Evolutionary conservation across 2,888 invertebrate species (phyloP).

Genomic region (Meta bourneti): DNA sequence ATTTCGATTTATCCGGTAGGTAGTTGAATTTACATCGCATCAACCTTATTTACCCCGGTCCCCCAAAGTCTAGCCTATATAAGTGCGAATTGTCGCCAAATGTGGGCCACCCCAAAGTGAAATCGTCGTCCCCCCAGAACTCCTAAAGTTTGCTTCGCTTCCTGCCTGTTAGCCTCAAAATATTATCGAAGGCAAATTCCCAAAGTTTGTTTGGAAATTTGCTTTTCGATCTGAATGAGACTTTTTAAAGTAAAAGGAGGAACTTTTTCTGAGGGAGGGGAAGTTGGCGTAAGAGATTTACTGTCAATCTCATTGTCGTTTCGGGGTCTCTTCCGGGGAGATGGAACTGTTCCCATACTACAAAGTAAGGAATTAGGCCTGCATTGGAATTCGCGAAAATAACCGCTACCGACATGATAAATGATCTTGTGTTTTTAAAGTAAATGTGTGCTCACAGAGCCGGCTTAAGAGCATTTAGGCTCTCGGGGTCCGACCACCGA

Average conservation of each 20-base stretch:
- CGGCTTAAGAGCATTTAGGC: background rate
- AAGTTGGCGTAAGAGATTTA: slow-evolving; percentile 70
- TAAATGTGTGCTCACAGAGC: slow-evolving; percentile 9
- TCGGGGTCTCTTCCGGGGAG: slow-evolving; percentile 36
- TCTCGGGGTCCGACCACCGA: too few relatives aligned
- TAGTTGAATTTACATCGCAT: too few relatives aligned
- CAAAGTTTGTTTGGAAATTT: slow-evolving; percentile 73
- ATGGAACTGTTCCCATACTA: background rate
- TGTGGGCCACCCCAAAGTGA: slow-evolving; percentile 20
- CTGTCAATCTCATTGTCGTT: slow-evolving; percentile 53
- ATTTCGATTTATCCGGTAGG: too few relatives aligned
- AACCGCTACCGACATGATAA: too few relatives aligned
- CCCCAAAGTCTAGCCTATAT: too few relatives aligned
- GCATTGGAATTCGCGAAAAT: too few relatives aligned
- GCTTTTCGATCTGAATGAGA: slow-evolving; percentile 69
- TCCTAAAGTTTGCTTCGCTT: slow-evolving; percentile 62
- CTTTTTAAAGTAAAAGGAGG: slow-evolving; percentile 51
- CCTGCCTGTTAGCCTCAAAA: slow-evolving; percentile 67
- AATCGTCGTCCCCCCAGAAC: slow-evolving; percentile 46
- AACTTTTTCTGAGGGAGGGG: slow-evolving; percentile 38
- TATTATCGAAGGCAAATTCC: slow-evolving; percentile 67
- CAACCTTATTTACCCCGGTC: too few relatives aligned
- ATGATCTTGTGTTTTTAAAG: background rate
- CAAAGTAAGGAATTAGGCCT: slow-evolving; percentile 17
- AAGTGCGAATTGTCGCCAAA: slow-evolving; percentile 58